A percentile compares a stretch with the other conserved stretches of the same genome.
Conservation (phyloP, 30 jellyfish, hydroid and myxozoan genomes). For the Cassiopea andromeda region DNA sequence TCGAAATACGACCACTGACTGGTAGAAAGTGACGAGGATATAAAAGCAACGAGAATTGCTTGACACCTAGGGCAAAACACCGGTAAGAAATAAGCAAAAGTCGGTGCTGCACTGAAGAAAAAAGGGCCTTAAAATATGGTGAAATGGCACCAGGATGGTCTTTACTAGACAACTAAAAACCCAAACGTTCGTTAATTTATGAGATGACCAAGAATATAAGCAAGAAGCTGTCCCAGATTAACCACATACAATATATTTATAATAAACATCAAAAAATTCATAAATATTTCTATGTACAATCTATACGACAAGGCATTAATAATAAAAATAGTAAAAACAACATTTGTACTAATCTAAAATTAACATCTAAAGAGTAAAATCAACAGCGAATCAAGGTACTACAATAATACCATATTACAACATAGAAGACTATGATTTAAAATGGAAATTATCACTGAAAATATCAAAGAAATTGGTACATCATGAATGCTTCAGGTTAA, state of each 20-base stretch:
- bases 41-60: too few species aligned
- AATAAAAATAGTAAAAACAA: not conserved
- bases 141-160: too few species aligned
- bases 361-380: not conserved
- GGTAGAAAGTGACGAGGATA: too few species aligned
- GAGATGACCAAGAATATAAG: not conserved
- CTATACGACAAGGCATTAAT: not conserved
- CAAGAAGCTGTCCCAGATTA: not conserved
- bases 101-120: too few species aligned
- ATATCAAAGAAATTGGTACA: not conserved
- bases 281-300: conserved; percentile 1
- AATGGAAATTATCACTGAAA: not conserved
- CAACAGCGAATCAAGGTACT: not conserved
- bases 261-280: not conserved
- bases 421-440: not conserved
- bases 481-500: too few species aligned
- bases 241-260: not conserved
- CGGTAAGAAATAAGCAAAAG: too few species aligned
- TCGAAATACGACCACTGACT: too few species aligned
- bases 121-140: too few species aligned
- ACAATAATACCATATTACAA: too few species aligned
- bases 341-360: not conserved
- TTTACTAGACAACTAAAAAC: too few species aligned
- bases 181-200: not conserved
- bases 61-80: too few species aligned